Conservation (phyloP, 2,888 invertebrate species). For the Sarcophaga caerulescens region DNA sequence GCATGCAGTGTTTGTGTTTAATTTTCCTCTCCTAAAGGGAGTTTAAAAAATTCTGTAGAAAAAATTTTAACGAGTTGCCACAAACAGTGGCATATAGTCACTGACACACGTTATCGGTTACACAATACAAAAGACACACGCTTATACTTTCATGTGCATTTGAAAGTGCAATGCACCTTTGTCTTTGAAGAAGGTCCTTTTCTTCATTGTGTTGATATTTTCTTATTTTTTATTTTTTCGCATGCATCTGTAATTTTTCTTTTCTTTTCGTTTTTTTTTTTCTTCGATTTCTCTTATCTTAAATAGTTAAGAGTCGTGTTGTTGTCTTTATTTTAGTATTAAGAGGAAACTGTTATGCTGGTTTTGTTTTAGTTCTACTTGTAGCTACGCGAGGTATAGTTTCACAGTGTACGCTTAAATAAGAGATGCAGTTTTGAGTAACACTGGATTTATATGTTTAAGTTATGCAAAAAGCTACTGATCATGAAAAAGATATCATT, state of each 20-base stretch:
- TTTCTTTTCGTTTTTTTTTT: neutral
- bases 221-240: neutral
- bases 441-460: too few relatives aligned
- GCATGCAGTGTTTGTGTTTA: slow-evolving; percentile 2
- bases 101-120: slow-evolving; percentile 23
- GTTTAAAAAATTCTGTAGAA: neutral
- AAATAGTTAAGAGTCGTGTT: too few relatives aligned
- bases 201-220: neutral
- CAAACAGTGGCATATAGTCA: slow-evolving; percentile 46
- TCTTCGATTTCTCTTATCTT: neutral
- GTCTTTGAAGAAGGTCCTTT: slow-evolving; percentile 62
- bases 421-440: too few relatives aligned
- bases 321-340: slow-evolving; percentile 9
- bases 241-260: slow-evolving; percentile 10
- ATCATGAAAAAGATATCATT: too few relatives aligned
- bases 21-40: slow-evolving; percentile 24
- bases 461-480: too few relatives aligned
- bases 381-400: slow-evolving; percentile 25
- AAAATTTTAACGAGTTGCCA: slow-evolving; percentile 17
- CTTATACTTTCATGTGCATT: neutral
- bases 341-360: slow-evolving; percentile 35
- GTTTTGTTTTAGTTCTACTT: slow-evolving; percentile 41
- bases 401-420: neutral
- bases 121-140: neutral
- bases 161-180: slow-evolving; percentile 61